Evolutionary conservation across 2,113 vertebrate genomes (phyloP), one percentile per base, ranked within the genome.

Genomic region (Podocnemis expansa): DNA sequence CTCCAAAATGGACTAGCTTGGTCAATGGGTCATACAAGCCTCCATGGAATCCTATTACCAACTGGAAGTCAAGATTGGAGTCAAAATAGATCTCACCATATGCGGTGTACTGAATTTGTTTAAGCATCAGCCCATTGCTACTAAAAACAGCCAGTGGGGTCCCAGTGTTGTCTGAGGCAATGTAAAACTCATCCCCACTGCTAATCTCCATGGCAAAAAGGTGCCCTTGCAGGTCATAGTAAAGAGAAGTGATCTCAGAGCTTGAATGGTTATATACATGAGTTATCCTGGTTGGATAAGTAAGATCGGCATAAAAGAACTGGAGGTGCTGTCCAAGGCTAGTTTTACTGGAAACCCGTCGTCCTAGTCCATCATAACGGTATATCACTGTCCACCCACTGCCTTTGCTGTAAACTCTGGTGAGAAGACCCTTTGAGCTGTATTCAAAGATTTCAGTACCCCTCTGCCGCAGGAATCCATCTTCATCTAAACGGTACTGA

Each of bases 191-290:
- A 5, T 99, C 99, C 16, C 99, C 99, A 6, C 99, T 99, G 97
- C 99, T 99, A 92, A 99, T 99, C 96, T 99, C 99, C 99, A 99
- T 99, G 41, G 99, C 99, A 63, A 99, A 99, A 87, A 99, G 98
- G 85, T 99, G 99, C 29, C 99, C 99, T 92, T 99, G 99, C 58
- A 99, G 98, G 92, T 99, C 99, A 31, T 99, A 99, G 94, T 99
- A 99, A 31, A 99, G 98, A 31, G 99, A 99, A 5, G 99, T 99
- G 93, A 99, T 99, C 97, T 99, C 99, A 10, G 99, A 99, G 88
- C 99, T 99, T 0, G 99, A 99, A 91, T 99, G 99, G 96, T 99
- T 99, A 96, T 99, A 99, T 1, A 99, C 98, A 0, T 99, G 99
- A 2, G 99, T 99, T 91, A 99, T 99, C 91, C 99, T 98, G 34